A percentile compares a stretch with the other conserved stretches of the same genome.
Evolutionary conservation across 2,888 invertebrate genomes (phyloP).

Genomic region (Lingula anatina): DNA sequence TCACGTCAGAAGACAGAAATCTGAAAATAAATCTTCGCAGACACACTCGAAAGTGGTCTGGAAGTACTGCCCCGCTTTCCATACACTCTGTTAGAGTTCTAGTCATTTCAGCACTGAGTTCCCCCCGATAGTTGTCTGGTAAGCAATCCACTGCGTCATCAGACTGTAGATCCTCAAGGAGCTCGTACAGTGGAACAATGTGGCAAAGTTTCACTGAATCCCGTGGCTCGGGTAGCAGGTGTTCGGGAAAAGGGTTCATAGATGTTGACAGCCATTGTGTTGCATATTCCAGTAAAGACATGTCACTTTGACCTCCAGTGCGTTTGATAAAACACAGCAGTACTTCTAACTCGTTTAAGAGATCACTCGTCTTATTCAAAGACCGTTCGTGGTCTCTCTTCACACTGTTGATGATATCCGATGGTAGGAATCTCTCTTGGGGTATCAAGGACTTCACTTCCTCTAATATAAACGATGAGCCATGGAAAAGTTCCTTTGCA

Average conservation of each 20-base stretch:
- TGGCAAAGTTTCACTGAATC: conserved; percentile 16
- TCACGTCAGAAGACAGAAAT: conserved; percentile 14
- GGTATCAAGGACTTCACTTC: too few relatives aligned
- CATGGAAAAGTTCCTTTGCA: too few relatives aligned
- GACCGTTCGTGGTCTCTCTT: too few relatives aligned
- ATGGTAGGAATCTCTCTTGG: too few relatives aligned
- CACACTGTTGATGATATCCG: too few relatives aligned
- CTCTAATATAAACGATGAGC: too few relatives aligned
- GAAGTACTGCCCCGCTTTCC: background rate
- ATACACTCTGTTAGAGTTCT: too few relatives aligned
- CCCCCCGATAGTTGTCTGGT: too few relatives aligned
- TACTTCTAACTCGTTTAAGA: conserved; percentile 16
- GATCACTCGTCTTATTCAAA: conserved; percentile 9
- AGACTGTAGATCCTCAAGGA: too few relatives aligned
- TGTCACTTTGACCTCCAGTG: conserved; percentile 13
- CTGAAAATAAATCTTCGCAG: conserved; percentile 18
- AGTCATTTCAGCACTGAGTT: too few relatives aligned
- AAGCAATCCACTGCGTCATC: too few relatives aligned
- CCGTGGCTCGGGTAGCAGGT: conserved; percentile 15
- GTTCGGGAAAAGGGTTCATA: conserved; percentile 7
- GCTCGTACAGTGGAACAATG: conserved; percentile 14
- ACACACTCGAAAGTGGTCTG: conserved; percentile 10
- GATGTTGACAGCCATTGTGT: conserved; percentile 10
- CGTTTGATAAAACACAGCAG: conserved; percentile 17
- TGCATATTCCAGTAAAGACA: conserved; percentile 14